These are phyloP conservation scores for Drosophila pseudotakahashii DNA, from an alignment of 2,888 invertebrate species.

Conservation along the genomic window DNA sequence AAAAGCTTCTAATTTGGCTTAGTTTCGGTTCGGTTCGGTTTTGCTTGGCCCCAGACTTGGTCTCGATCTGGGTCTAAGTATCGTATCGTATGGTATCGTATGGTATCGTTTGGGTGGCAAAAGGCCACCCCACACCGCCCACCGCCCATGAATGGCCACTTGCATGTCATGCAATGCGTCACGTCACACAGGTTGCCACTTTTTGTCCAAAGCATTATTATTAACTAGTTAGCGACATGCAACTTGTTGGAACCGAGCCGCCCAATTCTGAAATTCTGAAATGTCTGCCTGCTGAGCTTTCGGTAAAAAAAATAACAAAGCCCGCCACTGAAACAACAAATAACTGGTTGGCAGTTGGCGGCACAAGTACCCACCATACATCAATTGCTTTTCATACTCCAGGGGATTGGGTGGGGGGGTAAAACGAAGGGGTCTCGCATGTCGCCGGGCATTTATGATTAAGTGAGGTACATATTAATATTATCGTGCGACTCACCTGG, in stretches of 20 bases:
- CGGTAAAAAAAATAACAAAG: constrained; percentile 11
- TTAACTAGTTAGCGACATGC: constrained; percentile 79
- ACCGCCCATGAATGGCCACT: constrained; percentile 11
- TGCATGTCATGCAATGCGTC: constrained; percentile 70
- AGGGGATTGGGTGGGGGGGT: constrained; percentile 1
- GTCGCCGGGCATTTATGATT: constrained; percentile 79
- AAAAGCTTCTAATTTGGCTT: constrained; percentile 61
- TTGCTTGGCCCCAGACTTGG: constrained; percentile 17
- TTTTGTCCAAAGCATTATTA: constrained; percentile 56
- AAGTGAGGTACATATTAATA: constrained; percentile 75
- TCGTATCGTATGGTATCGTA: constrained; percentile 3
- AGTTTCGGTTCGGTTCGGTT: constrained; percentile 35
- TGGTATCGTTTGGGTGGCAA: constrained; percentile 18
- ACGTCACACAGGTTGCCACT: constrained; percentile 62
- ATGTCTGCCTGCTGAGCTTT: constrained; percentile 46
- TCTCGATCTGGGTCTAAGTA: constrained; percentile 18
- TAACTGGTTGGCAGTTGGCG: constrained; percentile 18
- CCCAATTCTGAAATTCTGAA: constrained; percentile 48
- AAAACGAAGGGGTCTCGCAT: constrained; percentile 53
- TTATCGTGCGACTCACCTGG: constrained; percentile 77
- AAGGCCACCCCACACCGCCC: constrained; percentile 5
- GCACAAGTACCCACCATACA: constrained; percentile 8
- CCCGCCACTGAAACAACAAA: constrained; percentile 33
- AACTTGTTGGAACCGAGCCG: constrained; percentile 44
- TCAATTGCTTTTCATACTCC: constrained; percentile 7